phyloP scores from a whole-genome alignment of 2,797 vertebrate species.

The Pelodytes ibericus region DNA sequence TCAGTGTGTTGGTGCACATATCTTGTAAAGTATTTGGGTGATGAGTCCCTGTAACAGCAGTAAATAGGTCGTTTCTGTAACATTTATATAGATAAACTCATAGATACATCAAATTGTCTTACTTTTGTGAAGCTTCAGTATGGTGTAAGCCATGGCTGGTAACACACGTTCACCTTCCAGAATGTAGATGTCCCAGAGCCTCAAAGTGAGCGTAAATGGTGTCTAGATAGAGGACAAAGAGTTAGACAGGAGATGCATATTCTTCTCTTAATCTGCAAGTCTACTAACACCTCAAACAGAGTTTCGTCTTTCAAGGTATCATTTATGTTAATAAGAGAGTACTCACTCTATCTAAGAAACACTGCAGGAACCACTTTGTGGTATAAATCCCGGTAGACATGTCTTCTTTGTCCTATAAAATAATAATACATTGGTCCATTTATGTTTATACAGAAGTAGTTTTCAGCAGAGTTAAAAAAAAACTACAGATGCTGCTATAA shows the following conservation, averaged over 20 bases:
- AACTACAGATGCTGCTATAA: too few relatives aligned
- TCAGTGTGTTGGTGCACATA: too few relatives aligned
- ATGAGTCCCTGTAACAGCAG: too few relatives aligned
- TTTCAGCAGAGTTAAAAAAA: too few relatives aligned
- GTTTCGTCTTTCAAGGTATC: not conserved
- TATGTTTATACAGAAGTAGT: too few relatives aligned
- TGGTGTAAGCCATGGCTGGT: slow-evolving; percentile 81
- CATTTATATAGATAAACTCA: too few relatives aligned
- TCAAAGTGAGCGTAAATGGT: slow-evolving; percentile 83
- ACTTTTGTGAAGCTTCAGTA: slow-evolving; percentile 88
- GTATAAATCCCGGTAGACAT: slow-evolving; percentile 90
- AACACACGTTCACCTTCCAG: slow-evolving; percentile 82
- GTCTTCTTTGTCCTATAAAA: slow-evolving; percentile 85
- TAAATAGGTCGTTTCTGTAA: too few relatives aligned
- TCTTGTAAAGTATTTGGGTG: too few relatives aligned
- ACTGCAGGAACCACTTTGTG: slow-evolving; percentile 94
- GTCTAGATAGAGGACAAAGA: slow-evolving; percentile 68
- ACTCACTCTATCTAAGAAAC: slow-evolving; percentile 91
- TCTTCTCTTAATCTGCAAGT: too few relatives aligned
- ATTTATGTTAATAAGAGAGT: not conserved
- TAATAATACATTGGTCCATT: not conserved
- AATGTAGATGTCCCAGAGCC: slow-evolving; percentile 87
- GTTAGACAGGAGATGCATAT: not conserved
- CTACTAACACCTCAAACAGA: too few relatives aligned
- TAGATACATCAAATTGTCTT: slow-evolving; percentile 60